Percentiles rank a stretch among this genome's conserved stretches.
Conservation (phyloP, 2,797 vertebrate genomes). For the Labroides dimidiatus region DNA sequence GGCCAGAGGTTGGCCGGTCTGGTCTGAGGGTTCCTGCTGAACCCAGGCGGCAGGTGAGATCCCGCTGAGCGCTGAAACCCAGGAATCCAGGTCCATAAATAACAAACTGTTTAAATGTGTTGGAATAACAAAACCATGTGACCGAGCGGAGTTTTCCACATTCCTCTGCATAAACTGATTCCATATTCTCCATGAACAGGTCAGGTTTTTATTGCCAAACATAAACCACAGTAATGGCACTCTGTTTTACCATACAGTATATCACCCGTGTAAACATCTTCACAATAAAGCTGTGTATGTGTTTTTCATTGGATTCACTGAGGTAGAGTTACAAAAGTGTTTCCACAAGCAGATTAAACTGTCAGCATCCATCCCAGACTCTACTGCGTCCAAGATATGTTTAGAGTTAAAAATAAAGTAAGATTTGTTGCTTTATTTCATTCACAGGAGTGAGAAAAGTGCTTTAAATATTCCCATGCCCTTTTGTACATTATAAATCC, state of each 20-base stretch:
- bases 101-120: constrained; percentile 58
- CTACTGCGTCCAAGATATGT: constrained; percentile 3
- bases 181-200: constrained; percentile 54
- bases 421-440: constrained; percentile 1
- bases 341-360: constrained; percentile 63
- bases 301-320: constrained; percentile 47
- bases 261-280: constrained; percentile 62
- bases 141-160: constrained; percentile 67
- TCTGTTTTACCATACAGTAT: constrained; percentile 44
- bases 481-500: constrained; percentile 20
- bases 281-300: constrained; percentile 44
- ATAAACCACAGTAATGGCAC: constrained; percentile 58
- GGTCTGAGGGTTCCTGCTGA: constrained; percentile 50
- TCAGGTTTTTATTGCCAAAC: constrained; percentile 58
- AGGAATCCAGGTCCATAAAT: constrained; percentile 71
- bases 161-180: constrained; percentile 64
- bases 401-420: constrained; percentile 2
- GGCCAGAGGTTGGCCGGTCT: constrained; percentile 36
- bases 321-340: constrained; percentile 61
- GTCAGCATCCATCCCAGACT: constrained; percentile 53
- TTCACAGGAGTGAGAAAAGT: background rate
- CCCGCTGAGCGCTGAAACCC: constrained; percentile 59
- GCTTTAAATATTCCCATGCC: background rate
- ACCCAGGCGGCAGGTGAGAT: constrained; percentile 61
- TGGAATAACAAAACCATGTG: constrained; percentile 59